Evolutionary conservation across 2,113 vertebrate species (phyloP).

Genomic region (Piaya cayana): DNA sequence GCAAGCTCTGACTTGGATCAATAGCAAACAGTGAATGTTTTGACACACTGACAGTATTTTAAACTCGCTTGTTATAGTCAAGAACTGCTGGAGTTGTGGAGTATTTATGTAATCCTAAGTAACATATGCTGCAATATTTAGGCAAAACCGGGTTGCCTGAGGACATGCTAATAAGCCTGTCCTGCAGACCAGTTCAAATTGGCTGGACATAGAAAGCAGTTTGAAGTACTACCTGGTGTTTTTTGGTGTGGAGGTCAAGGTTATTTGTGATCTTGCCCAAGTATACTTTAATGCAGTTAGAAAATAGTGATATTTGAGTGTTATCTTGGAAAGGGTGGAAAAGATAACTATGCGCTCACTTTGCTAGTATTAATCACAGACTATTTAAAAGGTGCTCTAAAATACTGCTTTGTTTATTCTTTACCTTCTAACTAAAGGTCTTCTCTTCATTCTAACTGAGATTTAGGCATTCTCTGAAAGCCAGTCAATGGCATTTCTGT

Average conservation of each 20-base stretch:
- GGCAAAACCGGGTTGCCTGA: constrained; percentile 16
- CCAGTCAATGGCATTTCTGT: constrained; percentile 5
- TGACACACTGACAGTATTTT: not conserved
- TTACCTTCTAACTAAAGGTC: constrained; percentile 4
- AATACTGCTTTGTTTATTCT: not conserved
- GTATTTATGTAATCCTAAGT: not conserved
- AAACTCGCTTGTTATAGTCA: not conserved
- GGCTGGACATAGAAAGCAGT: not conserved
- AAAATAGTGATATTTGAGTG: not conserved
- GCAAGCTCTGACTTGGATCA: not conserved
- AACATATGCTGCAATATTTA: not conserved
- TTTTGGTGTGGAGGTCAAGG: not conserved
- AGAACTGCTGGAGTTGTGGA: not conserved
- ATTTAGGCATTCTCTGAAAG: not conserved
- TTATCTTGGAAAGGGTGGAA: not conserved
- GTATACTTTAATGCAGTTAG: not conserved
- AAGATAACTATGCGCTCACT: not conserved
- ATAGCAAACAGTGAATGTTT: not conserved
- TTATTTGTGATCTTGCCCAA: not conserved
- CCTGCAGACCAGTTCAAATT: not conserved
- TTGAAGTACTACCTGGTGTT: not conserved
- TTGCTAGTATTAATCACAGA: not conserved
- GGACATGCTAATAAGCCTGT: not conserved
- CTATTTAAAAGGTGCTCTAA: not conserved
- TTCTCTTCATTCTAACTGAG: not conserved